Percentiles rank a stretch among this genome's conserved stretches.
Evolutionary conservation across 2,888 invertebrate genomes (phyloP).

Genomic region (Gastracanthus pulcherrimus): DNA sequence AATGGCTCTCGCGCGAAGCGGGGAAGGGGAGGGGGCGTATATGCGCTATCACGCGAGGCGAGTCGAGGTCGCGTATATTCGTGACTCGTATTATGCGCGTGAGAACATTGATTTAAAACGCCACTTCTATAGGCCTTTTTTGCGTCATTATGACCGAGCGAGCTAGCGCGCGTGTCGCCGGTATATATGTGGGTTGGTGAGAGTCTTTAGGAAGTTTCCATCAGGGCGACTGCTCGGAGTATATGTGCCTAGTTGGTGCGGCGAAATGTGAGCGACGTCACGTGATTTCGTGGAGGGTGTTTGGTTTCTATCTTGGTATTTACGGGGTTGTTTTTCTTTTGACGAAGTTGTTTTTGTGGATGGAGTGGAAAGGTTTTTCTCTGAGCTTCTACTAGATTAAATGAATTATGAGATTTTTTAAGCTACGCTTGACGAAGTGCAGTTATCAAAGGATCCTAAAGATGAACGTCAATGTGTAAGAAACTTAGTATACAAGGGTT

Average conservation of each 20-base stretch:
- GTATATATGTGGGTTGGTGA: too few relatives aligned
- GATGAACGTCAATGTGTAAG: too few relatives aligned
- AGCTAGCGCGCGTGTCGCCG: background rate
- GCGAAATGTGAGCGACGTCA: background rate
- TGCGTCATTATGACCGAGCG: background rate
- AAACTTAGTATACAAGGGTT: too few relatives aligned
- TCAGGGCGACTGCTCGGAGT: too few relatives aligned
- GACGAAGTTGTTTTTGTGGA: too few relatives aligned
- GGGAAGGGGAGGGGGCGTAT: too few relatives aligned
- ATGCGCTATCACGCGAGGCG: constrained; percentile 15
- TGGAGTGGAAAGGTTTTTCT: too few relatives aligned
- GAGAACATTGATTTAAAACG: constrained; percentile 58
- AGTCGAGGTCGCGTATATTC: constrained; percentile 28
- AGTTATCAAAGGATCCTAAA: too few relatives aligned
- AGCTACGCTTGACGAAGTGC: background rate
- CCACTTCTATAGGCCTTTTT: background rate
- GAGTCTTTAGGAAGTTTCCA: too few relatives aligned
- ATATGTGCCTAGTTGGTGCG: background rate
- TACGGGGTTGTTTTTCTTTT: background rate
- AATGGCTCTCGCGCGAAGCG: constrained; percentile 25
- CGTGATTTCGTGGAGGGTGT: background rate
- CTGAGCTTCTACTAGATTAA: background rate
- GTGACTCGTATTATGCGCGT: constrained; percentile 21
- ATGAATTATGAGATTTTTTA: background rate
- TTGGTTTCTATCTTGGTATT: background rate